A percentile compares a stretch with the other conserved stretches of the same genome.
Evolutionary conservation across 2,797 vertebrate genomes (phyloP).

Genomic region (Liasis olivaceus): DNA sequence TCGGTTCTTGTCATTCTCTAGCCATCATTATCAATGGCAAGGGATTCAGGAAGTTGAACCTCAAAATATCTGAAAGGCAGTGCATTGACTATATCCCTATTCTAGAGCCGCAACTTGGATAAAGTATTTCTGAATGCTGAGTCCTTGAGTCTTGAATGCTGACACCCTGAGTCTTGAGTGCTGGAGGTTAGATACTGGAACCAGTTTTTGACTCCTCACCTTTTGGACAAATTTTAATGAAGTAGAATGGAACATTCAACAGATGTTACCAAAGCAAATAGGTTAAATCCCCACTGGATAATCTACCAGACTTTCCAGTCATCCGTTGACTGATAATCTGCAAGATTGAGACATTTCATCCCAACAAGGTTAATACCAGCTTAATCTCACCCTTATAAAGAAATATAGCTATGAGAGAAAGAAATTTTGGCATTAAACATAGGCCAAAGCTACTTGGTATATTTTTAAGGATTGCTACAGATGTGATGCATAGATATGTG

Average conservation of each 20-base stretch:
- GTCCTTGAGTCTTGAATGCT: neutral
- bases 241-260: constrained; percentile 9
- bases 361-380: constrained; percentile 23
- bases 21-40: neutral
- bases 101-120: neutral
- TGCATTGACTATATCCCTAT: neutral
- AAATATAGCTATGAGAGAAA: neutral
- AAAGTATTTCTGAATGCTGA: neutral
- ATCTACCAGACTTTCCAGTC: constrained; percentile 22
- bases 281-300: fast-evolving
- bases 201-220: neutral
- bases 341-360: constrained; percentile 38
- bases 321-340: neutral
- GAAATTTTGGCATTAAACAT: neutral
- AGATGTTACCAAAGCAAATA: neutral
- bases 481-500: neutral
- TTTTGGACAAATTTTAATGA: neutral
- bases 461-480: neutral
- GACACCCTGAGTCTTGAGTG: too few species aligned
- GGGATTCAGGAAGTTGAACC: neutral
- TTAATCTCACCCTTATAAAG: neutral
- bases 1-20: neutral
- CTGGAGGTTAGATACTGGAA: neutral
- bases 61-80: neutral
- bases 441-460: neutral